Evolutionary conservation across 2,113 vertebrate genomes (phyloP), one percentile per base, ranked within the genome.

Genomic region (Onychostoma macrolepis): DNA sequence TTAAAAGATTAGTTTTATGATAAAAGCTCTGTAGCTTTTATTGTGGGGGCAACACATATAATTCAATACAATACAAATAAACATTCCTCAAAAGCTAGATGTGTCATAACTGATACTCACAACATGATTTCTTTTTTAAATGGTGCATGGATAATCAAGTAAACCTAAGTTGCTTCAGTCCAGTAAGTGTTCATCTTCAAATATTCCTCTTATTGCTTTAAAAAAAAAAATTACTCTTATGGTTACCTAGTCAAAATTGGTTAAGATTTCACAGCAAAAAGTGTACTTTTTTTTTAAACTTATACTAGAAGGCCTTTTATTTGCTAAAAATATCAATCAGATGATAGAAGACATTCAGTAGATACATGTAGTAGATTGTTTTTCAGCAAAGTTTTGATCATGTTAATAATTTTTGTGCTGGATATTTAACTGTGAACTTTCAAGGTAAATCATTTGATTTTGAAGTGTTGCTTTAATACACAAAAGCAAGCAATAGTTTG

Each of bases 341-440:
- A 71, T 2, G 17, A 36, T 9, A 71, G 67, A 19, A 0, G 17
- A 33, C 28, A 33, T 67, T 15, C 30, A 17, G 5, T 17, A 67
- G 6, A 30, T 67, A 15, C 50, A 53, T 53, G 50, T 13, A 28
- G 63, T 67, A 28, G 11, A 65, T 2, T 6, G 13, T 30, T 67
- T 67, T 67, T 67, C 26, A 67, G 65, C 7, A 10, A 36, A 36
- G 65, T 33, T 33, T 33, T 69, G 65, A 19, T 69, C 6, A 69
- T 69, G 30, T 36, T 33, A 1, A 33, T 8, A 21, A 2, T 72
- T 72, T 36, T 21, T 24, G 6, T 72, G 21, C 19, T 24, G 36
- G 21, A 72, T 72, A 24, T 71, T 38, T 28, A 21, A 63, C 19
- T 67, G 58, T 67, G 91, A 92, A 72, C 61, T 45, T 26, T 2